These are phyloP conservation scores for Arenaria interpres DNA, from an alignment of 2,113 vertebrate genomes.

Conservation along the genomic window DNA sequence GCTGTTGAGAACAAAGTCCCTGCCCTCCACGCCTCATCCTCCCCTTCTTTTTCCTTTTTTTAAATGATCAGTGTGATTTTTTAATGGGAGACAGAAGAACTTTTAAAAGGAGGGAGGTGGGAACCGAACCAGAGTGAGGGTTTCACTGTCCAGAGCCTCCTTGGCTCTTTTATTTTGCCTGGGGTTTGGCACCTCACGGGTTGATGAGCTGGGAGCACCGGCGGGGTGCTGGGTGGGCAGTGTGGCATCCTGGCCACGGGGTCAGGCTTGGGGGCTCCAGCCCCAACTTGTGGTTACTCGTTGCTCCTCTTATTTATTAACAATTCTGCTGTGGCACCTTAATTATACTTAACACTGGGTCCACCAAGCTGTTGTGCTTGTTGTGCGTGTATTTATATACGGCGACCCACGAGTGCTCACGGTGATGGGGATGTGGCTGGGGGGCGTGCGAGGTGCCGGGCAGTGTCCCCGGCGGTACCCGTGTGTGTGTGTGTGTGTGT, in stretches of 20 bases:
- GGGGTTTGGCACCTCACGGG: not conserved
- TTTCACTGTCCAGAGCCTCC: not conserved
- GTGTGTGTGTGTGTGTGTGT: not conserved
- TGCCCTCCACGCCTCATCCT: accelerated
- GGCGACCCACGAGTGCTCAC: accelerated
- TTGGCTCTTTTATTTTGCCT: accelerated
- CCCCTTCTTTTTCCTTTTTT: not conserved
- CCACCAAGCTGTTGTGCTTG: accelerated
- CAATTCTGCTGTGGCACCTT: not conserved
- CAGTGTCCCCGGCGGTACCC: not conserved
- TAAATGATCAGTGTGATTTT: not conserved
- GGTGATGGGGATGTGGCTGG: not conserved
- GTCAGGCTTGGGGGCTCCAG: not conserved
- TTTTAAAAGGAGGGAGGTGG: not conserved
- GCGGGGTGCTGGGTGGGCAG: accelerated
- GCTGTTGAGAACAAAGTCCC: not conserved
- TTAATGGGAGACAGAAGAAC: not conserved
- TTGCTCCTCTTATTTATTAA: not conserved
- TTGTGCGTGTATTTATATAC: accelerated
- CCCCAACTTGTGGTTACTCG: not conserved
- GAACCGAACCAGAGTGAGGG: not conserved
- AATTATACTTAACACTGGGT: accelerated
- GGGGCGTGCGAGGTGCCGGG: not conserved
- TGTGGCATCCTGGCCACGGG: accelerated
- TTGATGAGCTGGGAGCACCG: not conserved